These are phyloP conservation scores for Leptinotarsa rubiginosa DNA, from an alignment of 2,888 invertebrate genomes.

Conservation along the genomic window DNA sequence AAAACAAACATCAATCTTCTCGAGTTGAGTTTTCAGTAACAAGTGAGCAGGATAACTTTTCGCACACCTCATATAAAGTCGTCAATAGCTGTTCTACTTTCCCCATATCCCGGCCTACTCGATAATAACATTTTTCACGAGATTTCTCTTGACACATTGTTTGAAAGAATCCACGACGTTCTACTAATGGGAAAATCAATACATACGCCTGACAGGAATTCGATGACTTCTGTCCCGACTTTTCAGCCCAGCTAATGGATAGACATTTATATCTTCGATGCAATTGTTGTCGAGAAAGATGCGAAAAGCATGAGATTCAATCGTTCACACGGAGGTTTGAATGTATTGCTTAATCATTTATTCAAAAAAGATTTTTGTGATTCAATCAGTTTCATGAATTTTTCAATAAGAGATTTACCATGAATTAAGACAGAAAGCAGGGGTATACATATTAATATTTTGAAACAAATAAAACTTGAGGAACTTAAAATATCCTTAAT, in stretches of 20 bases:
- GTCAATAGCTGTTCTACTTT: background rate
- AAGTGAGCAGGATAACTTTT: too few species aligned
- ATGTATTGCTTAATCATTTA: too few species aligned
- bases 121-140: slow-evolving; percentile 16
- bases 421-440: too few species aligned
- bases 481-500: too few species aligned
- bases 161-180: slow-evolving; percentile 31
- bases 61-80: background rate
- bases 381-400: too few species aligned
- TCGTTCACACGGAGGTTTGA: background rate
- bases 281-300: slow-evolving; percentile 31
- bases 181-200: slow-evolving; percentile 39
- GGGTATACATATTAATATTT: too few species aligned
- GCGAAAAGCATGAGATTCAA: slow-evolving; percentile 26
- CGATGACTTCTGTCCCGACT: slow-evolving; percentile 26
- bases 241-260: slow-evolving; percentile 38
- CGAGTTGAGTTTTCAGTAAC: too few species aligned
- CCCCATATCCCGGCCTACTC: background rate
- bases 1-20: too few species aligned
- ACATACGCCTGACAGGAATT: slow-evolving; percentile 35
- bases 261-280: slow-evolving; percentile 36
- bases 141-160: slow-evolving; percentile 9
- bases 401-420: too few species aligned
- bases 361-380: too few species aligned
- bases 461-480: too few species aligned